phyloP scores from a whole-genome alignment of 2,888 invertebrate species.

The Hirtodrosophila alboralis region DNA sequence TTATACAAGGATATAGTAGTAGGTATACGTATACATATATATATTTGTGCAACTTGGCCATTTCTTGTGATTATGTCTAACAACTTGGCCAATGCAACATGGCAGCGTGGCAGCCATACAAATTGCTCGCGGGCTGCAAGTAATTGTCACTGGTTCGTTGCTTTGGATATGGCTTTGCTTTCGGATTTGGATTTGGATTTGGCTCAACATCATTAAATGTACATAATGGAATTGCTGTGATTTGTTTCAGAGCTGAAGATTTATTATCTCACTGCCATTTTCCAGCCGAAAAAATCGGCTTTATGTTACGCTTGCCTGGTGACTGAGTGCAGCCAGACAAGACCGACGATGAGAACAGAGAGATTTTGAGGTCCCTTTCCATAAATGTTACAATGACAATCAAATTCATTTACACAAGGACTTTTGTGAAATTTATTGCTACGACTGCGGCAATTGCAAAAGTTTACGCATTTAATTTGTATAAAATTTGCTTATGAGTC shows the following conservation, averaged over 20 bases:
- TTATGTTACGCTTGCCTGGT: conserved; percentile 73
- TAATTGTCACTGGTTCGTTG: conserved; percentile 74
- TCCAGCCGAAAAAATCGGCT: conserved; percentile 75
- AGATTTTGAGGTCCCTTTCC: conserved; percentile 20
- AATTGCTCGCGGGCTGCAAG: conserved; percentile 78
- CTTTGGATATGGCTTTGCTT: conserved; percentile 56
- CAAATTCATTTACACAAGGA: conserved; percentile 75
- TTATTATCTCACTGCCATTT: conserved; percentile 72
- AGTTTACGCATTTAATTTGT: conserved; percentile 75
- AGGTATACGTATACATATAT: background rate
- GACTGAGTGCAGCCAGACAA: conserved; percentile 73
- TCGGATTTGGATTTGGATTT: conserved; percentile 23
- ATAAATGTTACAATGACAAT: conserved; percentile 55
- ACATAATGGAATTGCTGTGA: conserved; percentile 78
- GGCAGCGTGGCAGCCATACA: conserved; percentile 45
- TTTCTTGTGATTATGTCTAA: conserved; percentile 70
- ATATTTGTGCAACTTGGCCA: conserved; percentile 42
- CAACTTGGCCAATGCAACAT: conserved; percentile 65
- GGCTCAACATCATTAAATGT: conserved; percentile 76
- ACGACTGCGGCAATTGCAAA: conserved; percentile 62
- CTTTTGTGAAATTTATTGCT: conserved; percentile 69
- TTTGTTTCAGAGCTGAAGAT: conserved; percentile 71
- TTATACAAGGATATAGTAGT: background rate
- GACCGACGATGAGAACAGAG: conserved; percentile 10
- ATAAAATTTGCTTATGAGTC: conserved; percentile 70